These are phyloP conservation scores for Heliconius hermathena DNA, from an alignment of 1,140 invertebrate genomes.

Conservation along the genomic window DNA sequence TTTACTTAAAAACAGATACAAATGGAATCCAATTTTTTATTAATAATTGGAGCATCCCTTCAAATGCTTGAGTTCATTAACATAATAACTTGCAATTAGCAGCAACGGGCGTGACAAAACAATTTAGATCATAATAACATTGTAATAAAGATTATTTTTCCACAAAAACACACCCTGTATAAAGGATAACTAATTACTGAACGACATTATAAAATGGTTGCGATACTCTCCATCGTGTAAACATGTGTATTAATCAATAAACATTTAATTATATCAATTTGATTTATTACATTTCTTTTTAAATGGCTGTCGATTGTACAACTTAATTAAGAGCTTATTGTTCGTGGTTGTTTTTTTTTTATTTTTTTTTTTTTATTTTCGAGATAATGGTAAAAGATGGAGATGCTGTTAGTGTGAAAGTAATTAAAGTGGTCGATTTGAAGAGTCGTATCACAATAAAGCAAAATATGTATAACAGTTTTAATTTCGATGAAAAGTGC, in stretches of 20 bases:
- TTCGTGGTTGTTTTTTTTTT: background rate
- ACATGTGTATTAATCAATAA: conserved; percentile 54
- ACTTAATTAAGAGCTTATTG: conserved; percentile 5
- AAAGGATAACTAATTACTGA: conserved; percentile 22
- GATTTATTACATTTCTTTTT: conserved; percentile 11
- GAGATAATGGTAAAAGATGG: background rate
- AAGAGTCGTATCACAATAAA: no score
- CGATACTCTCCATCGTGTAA: conserved; percentile 40
- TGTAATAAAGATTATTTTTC: conserved; percentile 3
- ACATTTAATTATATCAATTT: conserved; percentile 42
- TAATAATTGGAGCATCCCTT: background rate
- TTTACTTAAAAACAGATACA: background rate
- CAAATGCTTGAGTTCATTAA: conserved; percentile 33
- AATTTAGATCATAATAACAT: conserved; percentile 8
- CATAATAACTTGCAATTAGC: conserved; percentile 28
- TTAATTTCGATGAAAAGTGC: no score
- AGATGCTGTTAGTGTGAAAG: background rate
- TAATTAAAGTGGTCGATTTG: no score
- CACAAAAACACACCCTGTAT: background rate
- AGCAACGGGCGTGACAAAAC: background rate
- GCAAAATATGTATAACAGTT: no score
- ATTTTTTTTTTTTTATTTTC: background rate
- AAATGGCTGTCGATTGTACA: background rate
- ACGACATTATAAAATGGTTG: conserved; percentile 29
- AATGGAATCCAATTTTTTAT: background rate